Conservation (phyloP, 2,797 vertebrate genomes). For the Heteromormyrus szaboi region DNA sequence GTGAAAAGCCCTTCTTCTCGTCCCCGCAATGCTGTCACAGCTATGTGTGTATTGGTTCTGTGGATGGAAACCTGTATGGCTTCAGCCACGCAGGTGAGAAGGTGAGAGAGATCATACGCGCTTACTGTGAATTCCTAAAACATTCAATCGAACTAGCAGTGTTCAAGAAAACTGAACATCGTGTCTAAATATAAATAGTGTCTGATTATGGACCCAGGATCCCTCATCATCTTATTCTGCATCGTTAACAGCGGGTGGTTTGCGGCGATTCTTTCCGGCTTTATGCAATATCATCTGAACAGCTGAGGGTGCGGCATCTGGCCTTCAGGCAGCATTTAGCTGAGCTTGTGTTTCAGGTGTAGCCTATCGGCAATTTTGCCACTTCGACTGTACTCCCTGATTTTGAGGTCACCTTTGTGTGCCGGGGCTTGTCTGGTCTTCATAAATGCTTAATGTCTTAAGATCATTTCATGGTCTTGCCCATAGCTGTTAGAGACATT, state of each 20-base stretch:
- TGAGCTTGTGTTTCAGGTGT: background rate
- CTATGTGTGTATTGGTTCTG: conserved; percentile 74
- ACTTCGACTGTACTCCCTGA: background rate
- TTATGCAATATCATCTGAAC: background rate
- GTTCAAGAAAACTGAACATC: background rate
- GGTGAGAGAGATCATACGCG: conserved; percentile 59
- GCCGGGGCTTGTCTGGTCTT: background rate
- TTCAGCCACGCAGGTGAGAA: conserved; percentile 69
- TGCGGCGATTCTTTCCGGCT: background rate
- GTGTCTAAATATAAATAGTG: background rate
- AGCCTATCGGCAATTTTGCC: background rate
- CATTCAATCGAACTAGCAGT: background rate
- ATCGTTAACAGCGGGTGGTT: background rate
- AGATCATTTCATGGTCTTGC: background rate
- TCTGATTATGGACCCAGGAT: background rate
- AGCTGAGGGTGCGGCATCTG: background rate
- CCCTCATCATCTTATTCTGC: background rate
- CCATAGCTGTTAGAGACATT: background rate
- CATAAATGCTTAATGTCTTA: background rate
- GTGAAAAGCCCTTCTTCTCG: conserved; percentile 81
- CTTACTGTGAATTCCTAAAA: background rate
- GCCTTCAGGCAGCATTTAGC: background rate
- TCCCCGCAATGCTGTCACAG: conserved; percentile 69
- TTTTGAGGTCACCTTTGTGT: background rate
- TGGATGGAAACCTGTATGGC: conserved; percentile 77